Conservation (phyloP, 2,888 invertebrate genomes). For the Melangyna quadrimaculata region DNA sequence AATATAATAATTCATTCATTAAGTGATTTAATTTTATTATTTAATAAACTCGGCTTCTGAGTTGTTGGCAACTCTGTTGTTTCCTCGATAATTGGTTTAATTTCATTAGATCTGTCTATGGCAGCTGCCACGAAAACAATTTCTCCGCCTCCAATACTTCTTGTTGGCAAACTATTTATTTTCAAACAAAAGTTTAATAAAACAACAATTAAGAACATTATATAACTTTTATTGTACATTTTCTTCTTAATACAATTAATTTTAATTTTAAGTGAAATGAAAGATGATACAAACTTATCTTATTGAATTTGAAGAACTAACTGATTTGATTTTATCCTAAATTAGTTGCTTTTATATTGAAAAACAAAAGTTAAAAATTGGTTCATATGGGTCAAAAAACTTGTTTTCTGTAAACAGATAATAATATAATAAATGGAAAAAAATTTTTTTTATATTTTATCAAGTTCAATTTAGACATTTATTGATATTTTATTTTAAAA, state of each 20-base stretch:
- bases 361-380: background rate
- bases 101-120: background rate
- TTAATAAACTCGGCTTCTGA: background rate
- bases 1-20: background rate
- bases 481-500: background rate
- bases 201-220: background rate
- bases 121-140: background rate
- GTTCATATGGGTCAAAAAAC: background rate
- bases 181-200: background rate
- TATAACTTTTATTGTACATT: background rate
- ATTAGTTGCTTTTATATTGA: background rate
- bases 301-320: background rate
- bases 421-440: background rate
- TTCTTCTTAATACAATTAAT: too few relatives aligned
- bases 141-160: background rate
- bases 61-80: background rate
- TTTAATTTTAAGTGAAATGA: background rate
- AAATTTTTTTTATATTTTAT: background rate
- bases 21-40: background rate
- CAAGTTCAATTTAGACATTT: background rate
- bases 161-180: background rate
- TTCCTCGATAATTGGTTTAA: conserved; percentile 3
- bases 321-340: background rate
- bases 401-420: too few relatives aligned
- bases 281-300: background rate